Percentiles rank a stretch among this genome's conserved stretches.
These are phyloP conservation scores for Miniopterus natalensis DNA, from an alignment of 2,113 vertebrate species.

Conservation along the genomic window DNA sequence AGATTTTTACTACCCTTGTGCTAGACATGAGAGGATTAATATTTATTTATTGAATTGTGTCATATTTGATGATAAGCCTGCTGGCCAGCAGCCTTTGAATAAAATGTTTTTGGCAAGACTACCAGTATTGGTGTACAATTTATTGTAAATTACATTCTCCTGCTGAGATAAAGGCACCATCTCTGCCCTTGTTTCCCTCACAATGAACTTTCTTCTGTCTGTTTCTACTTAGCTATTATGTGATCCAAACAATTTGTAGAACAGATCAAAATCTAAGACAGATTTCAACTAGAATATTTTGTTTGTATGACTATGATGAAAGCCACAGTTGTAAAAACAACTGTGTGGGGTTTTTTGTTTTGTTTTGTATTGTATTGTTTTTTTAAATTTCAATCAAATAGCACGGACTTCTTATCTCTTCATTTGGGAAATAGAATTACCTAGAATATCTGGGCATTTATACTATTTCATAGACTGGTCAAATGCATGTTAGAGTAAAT, in stretches of 20 bases:
- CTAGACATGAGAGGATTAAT: background rate
- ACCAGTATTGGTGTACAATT: background rate
- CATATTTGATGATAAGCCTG: slow-evolving; percentile 34
- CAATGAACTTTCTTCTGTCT: slow-evolving; percentile 21
- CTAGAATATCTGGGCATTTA: background rate
- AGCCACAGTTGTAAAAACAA: background rate
- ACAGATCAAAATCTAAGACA: slow-evolving; percentile 21
- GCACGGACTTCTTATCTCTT: background rate
- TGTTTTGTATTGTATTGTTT: too few species aligned
- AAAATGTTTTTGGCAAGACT: background rate
- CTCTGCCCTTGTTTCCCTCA: background rate
- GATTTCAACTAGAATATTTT: background rate
- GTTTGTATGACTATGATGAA: background rate
- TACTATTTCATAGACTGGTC: background rate
- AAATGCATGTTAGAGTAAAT: background rate
- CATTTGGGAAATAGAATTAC: background rate
- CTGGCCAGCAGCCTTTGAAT: slow-evolving; percentile 31
- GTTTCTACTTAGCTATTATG: slow-evolving; percentile 11
- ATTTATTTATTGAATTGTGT: slow-evolving; percentile 48
- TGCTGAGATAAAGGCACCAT: slow-evolving; percentile 30
- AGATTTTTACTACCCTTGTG: background rate
- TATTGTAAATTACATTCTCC: slow-evolving; percentile 29
- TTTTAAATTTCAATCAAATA: background rate
- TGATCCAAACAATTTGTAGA: background rate
- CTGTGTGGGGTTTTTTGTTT: background rate